Evolutionary conservation across 2,113 vertebrate species (phyloP), one percentile per base, ranked within the genome.

Genomic region (Uropsilus gracilis): DNA sequence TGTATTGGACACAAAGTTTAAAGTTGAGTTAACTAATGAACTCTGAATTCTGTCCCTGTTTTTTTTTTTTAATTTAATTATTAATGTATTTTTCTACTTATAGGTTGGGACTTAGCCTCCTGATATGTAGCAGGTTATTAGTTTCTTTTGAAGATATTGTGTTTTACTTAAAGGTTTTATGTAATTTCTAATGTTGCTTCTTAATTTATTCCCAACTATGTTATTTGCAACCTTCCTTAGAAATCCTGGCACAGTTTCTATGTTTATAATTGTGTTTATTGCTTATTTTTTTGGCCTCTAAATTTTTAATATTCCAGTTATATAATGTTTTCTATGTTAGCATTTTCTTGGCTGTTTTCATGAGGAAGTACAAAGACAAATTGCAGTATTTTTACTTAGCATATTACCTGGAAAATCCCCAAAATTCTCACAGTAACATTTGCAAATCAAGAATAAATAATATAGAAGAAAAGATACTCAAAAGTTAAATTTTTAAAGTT

Each of bases 401-500:
- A 69, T 55, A 81, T 76, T 77, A 64, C 5, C 24, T 82, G 30
- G 28, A 8, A 91, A 66, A 17, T 61, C 3, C 18, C 1, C 61
- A 82, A 69, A 77, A 73, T 53, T 81, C 9, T 42, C 59, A 71
- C 24, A 48, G 32, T 10, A 80, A 11, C 57, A 48, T 61, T 83
- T 78, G 34, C 90, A 73, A 1, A 32, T n/a, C 8, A 83, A 44
- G 12, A 90, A 39, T 30, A 94, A 83, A 1, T 46, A 64, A 66
- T 76, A 64, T 57, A 73, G 26, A 59, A 89, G 82, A 71, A 37
- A 68, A 37, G 2, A 55, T 39, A 78, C 44, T 75, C 4, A 80
- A 53, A 95, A 68, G 46, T 50, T 94, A 86, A 16, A 48, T 57
- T 77, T 94, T 69, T 14, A 4, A 57, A 93, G 82, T 69, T 57